Evolutionary conservation across 2,113 vertebrate species (phyloP).

Genomic region (Menidia beryllina): DNA sequence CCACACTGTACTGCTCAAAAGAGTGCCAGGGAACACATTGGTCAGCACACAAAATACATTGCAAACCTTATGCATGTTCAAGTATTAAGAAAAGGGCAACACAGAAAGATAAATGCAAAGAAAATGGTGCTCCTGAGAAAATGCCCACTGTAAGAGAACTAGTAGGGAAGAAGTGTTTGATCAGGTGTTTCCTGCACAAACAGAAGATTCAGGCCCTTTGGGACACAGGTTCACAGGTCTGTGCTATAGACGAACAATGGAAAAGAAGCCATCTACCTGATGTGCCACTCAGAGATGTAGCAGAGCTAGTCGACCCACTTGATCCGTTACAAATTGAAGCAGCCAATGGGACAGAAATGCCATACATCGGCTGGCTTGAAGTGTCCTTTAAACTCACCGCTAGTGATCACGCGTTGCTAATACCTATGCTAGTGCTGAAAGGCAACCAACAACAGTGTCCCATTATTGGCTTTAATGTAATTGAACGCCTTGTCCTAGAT

Average conservation of each 20-base stretch:
- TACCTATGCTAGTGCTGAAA: slow-evolving; percentile 44
- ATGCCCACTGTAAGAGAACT: not conserved
- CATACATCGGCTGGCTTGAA: slow-evolving; percentile 35
- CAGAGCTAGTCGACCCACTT: not conserved
- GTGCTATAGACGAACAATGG: not conserved
- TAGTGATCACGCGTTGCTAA: no score
- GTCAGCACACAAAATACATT: not conserved
- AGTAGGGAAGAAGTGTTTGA: slow-evolving; percentile 31
- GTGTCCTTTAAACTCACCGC: slow-evolving; percentile 10
- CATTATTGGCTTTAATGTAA: slow-evolving; percentile 54
- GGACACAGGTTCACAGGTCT: slow-evolving; percentile 10
- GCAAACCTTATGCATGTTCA: not conserved
- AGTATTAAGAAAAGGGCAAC: not conserved
- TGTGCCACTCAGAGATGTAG: slow-evolving; percentile 31
- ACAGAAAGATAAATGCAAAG: not conserved
- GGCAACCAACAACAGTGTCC: slow-evolving; percentile 6
- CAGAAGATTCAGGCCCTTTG: not conserved
- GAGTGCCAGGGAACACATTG: not conserved
- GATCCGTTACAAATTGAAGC: not conserved
- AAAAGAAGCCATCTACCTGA: slow-evolving; percentile 18
- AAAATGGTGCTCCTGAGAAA: not conserved
- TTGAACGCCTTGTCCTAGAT: slow-evolving; percentile 38
- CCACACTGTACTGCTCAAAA: not conserved
- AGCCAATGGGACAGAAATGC: slow-evolving; percentile 30
- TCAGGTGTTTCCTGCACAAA: slow-evolving; percentile 38